phyloP scores from a whole-genome alignment of 2,797 vertebrate species.

The Crocidura indochinensis region DNA sequence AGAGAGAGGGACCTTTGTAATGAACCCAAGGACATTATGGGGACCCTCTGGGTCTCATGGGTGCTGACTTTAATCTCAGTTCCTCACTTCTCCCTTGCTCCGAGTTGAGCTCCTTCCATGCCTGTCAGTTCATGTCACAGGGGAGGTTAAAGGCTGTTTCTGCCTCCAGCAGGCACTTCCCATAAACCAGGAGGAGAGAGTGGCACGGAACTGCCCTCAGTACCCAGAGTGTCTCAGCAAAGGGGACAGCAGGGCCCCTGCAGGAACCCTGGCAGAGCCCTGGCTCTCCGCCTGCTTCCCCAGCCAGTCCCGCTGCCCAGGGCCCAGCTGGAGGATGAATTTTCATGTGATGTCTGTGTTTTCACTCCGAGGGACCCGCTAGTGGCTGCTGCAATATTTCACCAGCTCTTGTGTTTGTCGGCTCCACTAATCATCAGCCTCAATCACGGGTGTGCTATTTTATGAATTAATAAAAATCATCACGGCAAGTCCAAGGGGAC shows the following conservation, averaged over 20 bases:
- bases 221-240: constrained; percentile 2
- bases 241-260: background rate
- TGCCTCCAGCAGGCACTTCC: constrained; percentile 46
- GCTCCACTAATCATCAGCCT: constrained; percentile 89
- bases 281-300: background rate
- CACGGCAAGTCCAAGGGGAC: constrained; percentile 88
- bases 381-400: constrained; percentile 71
- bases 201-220: background rate
- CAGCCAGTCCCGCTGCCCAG: background rate
- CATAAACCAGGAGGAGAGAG: background rate
- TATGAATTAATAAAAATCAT: constrained; percentile 94
- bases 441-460: constrained; percentile 91
- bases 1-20: background rate
- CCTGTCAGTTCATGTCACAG: background rate
- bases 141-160: constrained; percentile 6
- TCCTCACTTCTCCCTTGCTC: background rate
- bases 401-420: constrained; percentile 79
- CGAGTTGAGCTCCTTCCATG: no score
- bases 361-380: background rate
- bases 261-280: background rate
- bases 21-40: fast-evolving
- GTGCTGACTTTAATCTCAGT: background rate
- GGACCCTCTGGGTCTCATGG: background rate
- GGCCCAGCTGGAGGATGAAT: constrained; percentile 86
- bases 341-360: constrained; percentile 89